These are phyloP conservation scores for Matsumyia berberina DNA, from an alignment of 2,888 invertebrate species.

Conservation along the genomic window DNA sequence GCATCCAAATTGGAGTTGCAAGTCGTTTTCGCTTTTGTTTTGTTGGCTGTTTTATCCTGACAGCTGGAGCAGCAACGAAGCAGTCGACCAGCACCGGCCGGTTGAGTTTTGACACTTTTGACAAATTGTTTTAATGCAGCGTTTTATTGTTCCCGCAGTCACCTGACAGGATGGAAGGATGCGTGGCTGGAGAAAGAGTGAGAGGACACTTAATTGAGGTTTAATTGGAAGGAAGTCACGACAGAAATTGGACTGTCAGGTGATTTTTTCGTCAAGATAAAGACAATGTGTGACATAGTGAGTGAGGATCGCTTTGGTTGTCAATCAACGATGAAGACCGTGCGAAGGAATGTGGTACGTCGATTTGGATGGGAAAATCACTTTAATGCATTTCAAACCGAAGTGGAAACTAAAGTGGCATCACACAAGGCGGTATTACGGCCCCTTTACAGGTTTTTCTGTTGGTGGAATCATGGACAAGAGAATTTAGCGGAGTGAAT, in stretches of 20 bases:
- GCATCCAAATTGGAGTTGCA: constrained; percentile 28
- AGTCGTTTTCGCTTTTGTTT: constrained; percentile 42
- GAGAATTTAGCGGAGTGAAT: too few species aligned
- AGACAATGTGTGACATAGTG: constrained; percentile 44
- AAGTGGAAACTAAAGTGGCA: too few species aligned
- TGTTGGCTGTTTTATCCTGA: constrained; percentile 26
- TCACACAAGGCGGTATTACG: too few species aligned
- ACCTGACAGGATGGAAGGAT: constrained; percentile 40
- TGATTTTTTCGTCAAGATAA: constrained; percentile 53
- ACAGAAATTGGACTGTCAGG: constrained; percentile 65
- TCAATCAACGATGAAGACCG: constrained; percentile 9
- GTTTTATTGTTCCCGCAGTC: constrained; percentile 67
- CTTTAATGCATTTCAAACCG: too few species aligned
- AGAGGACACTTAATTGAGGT: constrained; percentile 68
- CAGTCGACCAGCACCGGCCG: constrained; percentile 23
- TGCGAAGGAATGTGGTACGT: neutral
- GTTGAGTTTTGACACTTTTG: constrained; percentile 81
- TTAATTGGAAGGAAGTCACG: constrained; percentile 73
- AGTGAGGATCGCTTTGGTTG: constrained; percentile 27
- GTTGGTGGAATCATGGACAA: too few species aligned
- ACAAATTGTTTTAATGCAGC: constrained; percentile 82
- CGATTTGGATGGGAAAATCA: too few species aligned
- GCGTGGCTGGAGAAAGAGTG: constrained; percentile 8
- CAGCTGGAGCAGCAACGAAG: constrained; percentile 46
- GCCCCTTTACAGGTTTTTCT: too few species aligned